A percentile compares a stretch with the other conserved stretches of the same genome.
Conservation (phyloP, 2,888 invertebrate genomes). For the Eristalis tenax region DNA sequence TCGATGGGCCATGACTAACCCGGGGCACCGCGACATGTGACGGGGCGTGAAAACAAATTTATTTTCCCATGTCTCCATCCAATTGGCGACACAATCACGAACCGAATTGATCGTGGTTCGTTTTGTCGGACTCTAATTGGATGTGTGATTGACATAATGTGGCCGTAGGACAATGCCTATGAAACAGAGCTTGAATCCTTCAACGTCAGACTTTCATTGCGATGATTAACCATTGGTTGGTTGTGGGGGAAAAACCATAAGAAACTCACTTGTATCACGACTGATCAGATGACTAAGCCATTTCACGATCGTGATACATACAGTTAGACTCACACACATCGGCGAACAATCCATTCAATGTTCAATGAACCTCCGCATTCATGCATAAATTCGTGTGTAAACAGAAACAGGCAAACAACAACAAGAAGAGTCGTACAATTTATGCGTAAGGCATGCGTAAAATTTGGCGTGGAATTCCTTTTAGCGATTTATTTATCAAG, state of each 20-base stretch:
- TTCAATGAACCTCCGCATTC: constrained; percentile 64
- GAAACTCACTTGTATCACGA: not conserved
- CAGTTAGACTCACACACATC: constrained; percentile 32
- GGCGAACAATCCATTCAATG: constrained; percentile 27
- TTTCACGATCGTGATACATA: constrained; percentile 30
- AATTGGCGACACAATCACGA: constrained; percentile 12
- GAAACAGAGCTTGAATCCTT: not conserved
- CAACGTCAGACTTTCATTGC: not conserved
- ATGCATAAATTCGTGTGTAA: constrained; percentile 50
- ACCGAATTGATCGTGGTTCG: not conserved
- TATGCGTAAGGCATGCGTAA: constrained; percentile 62
- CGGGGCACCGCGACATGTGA: not conserved
- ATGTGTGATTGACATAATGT: not conserved
- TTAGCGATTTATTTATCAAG: constrained; percentile 37
- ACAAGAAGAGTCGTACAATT: constrained; percentile 4
- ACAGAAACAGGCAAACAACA: constrained; percentile 8
- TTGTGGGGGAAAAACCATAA: not conserved
- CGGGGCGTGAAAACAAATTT: constrained; percentile 24
- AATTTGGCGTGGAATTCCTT: constrained; percentile 54
- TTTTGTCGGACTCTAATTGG: not conserved
- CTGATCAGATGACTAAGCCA: constrained; percentile 27
- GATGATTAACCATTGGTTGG: not conserved
- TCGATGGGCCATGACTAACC: not conserved
- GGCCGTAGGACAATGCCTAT: not conserved
- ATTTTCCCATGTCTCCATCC: not conserved